Evolutionary conservation across 2,113 vertebrate genomes (phyloP), one percentile per base, ranked within the genome.

Genomic region (Cottus gobio): DNA sequence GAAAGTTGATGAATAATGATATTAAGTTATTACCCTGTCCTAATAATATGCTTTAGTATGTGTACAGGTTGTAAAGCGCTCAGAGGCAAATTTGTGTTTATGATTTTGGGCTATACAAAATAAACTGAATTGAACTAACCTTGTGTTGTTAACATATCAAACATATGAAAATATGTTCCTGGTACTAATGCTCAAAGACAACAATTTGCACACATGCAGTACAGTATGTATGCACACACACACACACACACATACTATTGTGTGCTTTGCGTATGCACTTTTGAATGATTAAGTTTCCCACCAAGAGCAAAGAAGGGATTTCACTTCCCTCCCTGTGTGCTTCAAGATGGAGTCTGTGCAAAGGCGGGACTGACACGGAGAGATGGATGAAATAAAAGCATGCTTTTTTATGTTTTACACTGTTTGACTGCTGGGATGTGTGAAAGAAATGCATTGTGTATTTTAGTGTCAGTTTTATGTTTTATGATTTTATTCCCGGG

Each of bases 241-340:
- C 30, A 50, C 71, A 46, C 42, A 54, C 60, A 56, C 24, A 48
- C 58, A 42, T 24, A 50, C 8, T 37, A 46, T 6, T 65, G 42
- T 86, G 39, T 39, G 36, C 24, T 72, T 48, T 73, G 31, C 1
- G 4, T 54, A 24, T 60, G 42, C 18, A 3, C 37, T 54, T 78
- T 48, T 83, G 36, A 85, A 85, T 90, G 50, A 85, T 81, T 80
- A 63, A 70, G 36, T 61, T 70, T 26, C 57, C 30, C 57, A 26
- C 67, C 67, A 63, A 77, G 57, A 65, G 54, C 63, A 68, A 67
- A 73, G 73, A 34, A 28, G 6, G 0, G 56, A 63, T 78, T 75
- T 79, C 54, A 77, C 85, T 57, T 68, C 36, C 13, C 54, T 80
- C 61, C 70, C 60, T 54, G 11, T 15, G 37, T 18, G 69, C 58